Evolutionary conservation across 2,113 vertebrate genomes (phyloP), one percentile per base, ranked within the genome.

Genomic region (Xiphophorus couchianus): DNA sequence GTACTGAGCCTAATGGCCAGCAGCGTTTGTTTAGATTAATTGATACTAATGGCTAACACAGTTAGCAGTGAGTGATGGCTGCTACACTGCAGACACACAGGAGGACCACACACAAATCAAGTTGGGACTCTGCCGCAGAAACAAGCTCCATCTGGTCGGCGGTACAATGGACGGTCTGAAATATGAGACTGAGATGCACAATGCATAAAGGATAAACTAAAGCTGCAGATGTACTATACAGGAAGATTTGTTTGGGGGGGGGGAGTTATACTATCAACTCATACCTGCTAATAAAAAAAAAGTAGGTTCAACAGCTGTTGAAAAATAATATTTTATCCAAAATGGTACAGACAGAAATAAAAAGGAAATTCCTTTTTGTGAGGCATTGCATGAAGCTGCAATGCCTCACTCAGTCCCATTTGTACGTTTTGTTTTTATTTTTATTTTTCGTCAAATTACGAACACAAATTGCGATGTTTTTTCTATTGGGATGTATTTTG

Each of bases 21-120:
- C 82, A 77, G 87, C 48, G 74, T 88, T 91, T 89, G 83, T 73
- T 84, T 83, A 89, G 90, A 92, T 91, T 92, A 92, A 92, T 90
- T 92, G 90, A 91, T 92, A 81, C 91, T 90, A 93, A 93, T 90
- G 88, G 89, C 80, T 84, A 83, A 92, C 85, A 71, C 85, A 83
- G 87, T 90, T 88, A 90, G 87, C 51, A 39, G 74, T 89, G 89
- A 92, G 82, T 66, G 89, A 91, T 92, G 77, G 82, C 90, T 81
- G 83, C 84, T 86, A 69, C 77, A 12, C 70, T 27, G 69, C 83
- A 85, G 84, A 84, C 80, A 77, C 89, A 76, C 75, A 61, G 73
- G 75, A 81, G 84, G 71, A 81, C 67, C 62, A 71, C 76, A 80
- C 86, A 90, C 88, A 89, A 91, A 90, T 91, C 88, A 91, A 84